phyloP scores from a whole-genome alignment of 2,888 invertebrate genomes.

The Spilarctia lutea region DNA sequence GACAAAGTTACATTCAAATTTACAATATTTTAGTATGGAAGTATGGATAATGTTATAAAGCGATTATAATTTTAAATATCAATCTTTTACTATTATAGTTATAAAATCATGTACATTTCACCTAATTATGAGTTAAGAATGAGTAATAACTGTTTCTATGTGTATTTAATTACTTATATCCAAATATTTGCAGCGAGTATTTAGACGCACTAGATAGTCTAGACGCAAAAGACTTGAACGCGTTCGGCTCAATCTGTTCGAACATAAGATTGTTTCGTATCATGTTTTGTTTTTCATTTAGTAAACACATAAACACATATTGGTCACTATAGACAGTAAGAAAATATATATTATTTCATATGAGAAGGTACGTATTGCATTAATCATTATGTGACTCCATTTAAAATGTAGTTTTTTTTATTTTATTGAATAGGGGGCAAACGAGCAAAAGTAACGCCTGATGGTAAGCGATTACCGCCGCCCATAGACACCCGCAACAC shows the following conservation, averaged over 20 bases:
- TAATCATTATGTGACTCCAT: no score
- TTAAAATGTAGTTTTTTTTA: no score
- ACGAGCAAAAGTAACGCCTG: no score
- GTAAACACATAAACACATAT: no score
- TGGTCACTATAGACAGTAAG: neutral
- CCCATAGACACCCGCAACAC: no score
- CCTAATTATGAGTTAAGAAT: neutral
- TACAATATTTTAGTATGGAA: no score
- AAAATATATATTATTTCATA: neutral
- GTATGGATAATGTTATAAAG: neutral
- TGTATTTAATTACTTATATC: neutral
- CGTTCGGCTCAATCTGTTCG: neutral
- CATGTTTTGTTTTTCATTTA: neutral
- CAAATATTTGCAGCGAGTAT: neutral
- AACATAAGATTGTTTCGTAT: neutral
- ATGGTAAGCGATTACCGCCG: no score
- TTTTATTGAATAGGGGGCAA: no score
- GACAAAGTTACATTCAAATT: no score
- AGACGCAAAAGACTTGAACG: constrained; percentile 5
- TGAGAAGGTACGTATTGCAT: no score
- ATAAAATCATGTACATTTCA: neutral
- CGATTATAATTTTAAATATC: neutral
- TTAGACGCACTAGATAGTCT: neutral
- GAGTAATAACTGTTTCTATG: neutral
- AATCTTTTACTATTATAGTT: neutral